phyloP scores from a whole-genome alignment of 2,113 vertebrate species.

The Recurvirostra avosetta region DNA sequence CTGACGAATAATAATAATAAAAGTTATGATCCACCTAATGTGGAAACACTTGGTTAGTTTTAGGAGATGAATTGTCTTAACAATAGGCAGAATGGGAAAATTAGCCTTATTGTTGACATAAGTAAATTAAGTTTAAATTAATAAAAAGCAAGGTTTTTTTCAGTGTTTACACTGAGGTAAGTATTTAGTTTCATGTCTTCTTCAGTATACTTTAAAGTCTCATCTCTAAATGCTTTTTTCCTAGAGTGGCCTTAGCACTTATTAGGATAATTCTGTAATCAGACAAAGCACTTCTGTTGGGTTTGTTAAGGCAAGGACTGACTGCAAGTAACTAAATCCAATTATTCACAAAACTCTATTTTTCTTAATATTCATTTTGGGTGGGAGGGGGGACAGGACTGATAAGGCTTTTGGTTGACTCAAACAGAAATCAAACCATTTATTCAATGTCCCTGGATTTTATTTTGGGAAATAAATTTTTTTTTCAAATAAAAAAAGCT shows the following conservation, averaged over 20 bases:
- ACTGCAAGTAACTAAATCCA: not conserved
- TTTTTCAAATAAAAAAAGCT: not conserved
- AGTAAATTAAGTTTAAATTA: not conserved
- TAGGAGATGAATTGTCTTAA: not conserved
- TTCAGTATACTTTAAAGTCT: not conserved
- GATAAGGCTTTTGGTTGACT: not conserved
- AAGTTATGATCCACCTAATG: not conserved
- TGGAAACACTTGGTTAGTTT: not conserved
- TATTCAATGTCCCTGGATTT: not conserved
- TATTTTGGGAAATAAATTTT: not conserved
- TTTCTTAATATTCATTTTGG: not conserved
- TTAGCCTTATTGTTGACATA: not conserved
- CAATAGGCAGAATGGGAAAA: not conserved
- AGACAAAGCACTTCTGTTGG: not conserved
- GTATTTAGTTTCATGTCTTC: not conserved
- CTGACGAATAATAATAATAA: not conserved
- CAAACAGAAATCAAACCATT: not conserved
- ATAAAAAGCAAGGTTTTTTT: not conserved
- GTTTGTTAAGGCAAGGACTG: not conserved
- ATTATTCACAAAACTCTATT: not conserved
- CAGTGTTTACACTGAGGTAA: not conserved
- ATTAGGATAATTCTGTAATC: not conserved
- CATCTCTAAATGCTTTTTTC: not conserved
- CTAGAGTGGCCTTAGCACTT: not conserved
- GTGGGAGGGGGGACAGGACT: accelerated